Base-by-base conservation (phyloP, 2,797 vertebrate genomes). In the Limnodromus scolopaceus region DNA sequence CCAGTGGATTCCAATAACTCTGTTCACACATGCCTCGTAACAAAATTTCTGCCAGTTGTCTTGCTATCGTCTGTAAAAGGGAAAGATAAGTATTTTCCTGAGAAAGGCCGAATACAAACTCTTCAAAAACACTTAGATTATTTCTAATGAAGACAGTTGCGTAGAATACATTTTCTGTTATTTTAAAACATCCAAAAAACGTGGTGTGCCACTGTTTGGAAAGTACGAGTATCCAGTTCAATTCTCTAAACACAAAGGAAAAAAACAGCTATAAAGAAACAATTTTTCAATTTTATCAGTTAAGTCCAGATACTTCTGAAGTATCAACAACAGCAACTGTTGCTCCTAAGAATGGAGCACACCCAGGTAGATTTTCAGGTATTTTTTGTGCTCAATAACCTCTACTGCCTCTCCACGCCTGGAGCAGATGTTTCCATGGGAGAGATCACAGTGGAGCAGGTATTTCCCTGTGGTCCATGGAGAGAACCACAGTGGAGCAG, bases 1-100 rank as follows among this genome's bases (percentile, higher is more conserved):
- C 99, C 97, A 99, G 96, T 8, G 99, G 99, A 97, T 99, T 99
- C 99, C 99, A 99, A 79, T 99, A 99, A 97, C 99, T 99, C 98
- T 99, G 99, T 86, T 99, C 99, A 94, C 99, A 99, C 99, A 99
- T 99, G 41, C 99, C 99, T 96, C 99, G 98, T 92, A 99, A 97
- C 94, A 99, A 97, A 98, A 99, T 99, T 98, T 99, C 99, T 5
- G 99, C 99, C 87, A 99, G 97, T 97, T 99, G 99, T 96, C 99
- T 98, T 92, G 99, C 99, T 96, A 99, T 99, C 2, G 99, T 99
- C 99, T 99, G 97, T 54, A 91, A 82, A 88, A 72, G 36, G 11
- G 61, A 83, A 80, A 76, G 71, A 93, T 9, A 89, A 83, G n/a
- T 41, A 63, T 64, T 80, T 94, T 80, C n/a, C 30, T 54, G 28